phyloP scores from a whole-genome alignment of 2,888 invertebrate species.

The Caenorhabditis imperialis region DNA sequence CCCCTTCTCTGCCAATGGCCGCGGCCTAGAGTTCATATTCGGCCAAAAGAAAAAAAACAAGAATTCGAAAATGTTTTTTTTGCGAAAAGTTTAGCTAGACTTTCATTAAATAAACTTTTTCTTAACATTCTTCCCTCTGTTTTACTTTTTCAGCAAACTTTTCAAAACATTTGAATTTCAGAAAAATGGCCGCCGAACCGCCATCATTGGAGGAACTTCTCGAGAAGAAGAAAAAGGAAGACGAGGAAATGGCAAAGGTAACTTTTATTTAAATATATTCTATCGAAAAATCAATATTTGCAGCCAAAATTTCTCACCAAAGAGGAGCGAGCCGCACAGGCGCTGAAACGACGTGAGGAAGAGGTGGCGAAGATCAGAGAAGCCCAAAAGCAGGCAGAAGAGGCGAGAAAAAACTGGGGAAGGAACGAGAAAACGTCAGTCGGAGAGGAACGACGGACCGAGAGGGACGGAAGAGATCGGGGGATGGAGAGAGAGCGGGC shows the following conservation, averaged over 20 bases:
- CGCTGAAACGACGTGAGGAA: constrained; percentile 89
- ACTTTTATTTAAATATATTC: constrained; percentile 4
- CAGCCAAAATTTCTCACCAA: constrained; percentile 94
- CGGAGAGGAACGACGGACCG: constrained; percentile 8
- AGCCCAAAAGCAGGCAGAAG: constrained; percentile 84
- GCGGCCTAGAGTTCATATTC: constrained; percentile 1
- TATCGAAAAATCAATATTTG: constrained; percentile 38
- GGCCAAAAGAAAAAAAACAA: no score
- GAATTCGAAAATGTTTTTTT: neutral
- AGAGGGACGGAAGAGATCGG: constrained; percentile 54
- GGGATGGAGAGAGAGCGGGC: constrained; percentile 62
- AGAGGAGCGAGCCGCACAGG: constrained; percentile 92
- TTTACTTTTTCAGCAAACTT: neutral
- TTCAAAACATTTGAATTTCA: constrained; percentile 1
- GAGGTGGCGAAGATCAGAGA: constrained; percentile 86
- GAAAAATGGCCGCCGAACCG: constrained; percentile 83
- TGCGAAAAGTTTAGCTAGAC: neutral
- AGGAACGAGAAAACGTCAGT: constrained; percentile 13
- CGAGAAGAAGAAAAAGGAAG: constrained; percentile 95
- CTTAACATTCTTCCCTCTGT: neutral
- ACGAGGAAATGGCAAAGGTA: constrained; percentile 91
- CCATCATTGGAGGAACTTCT: constrained; percentile 94
- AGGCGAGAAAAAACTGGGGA: constrained; percentile 81
- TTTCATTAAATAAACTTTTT: no score
- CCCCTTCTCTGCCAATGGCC: no score